Evolutionary conservation across 2,113 vertebrate species (phyloP).

Genomic region (Toxostoma redivivum): DNA sequence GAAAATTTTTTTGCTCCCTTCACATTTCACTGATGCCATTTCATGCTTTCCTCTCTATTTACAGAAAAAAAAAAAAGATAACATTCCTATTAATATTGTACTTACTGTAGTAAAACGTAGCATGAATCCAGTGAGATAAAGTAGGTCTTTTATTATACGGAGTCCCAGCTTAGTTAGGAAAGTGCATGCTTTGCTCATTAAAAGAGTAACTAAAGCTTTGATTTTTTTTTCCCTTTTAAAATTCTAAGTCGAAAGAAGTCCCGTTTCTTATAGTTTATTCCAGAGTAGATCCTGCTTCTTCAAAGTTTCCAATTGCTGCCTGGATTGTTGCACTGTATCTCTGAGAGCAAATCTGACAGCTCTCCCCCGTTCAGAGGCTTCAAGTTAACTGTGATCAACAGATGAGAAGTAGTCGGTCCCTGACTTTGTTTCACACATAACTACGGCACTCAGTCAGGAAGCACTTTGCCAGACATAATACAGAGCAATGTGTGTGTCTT

Average conservation of each 20-base stretch:
- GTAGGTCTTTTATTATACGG: neutral
- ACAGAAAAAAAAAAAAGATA: neutral
- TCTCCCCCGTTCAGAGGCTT: slow-evolving; percentile 47
- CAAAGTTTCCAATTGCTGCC: slow-evolving; percentile 27
- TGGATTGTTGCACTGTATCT: neutral
- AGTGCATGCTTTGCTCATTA: neutral
- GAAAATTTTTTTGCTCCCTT: neutral
- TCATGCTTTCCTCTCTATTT: slow-evolving; percentile 20
- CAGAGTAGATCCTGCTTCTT: neutral
- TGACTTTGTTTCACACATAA: slow-evolving; percentile 72
- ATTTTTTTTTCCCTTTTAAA: neutral
- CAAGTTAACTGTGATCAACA: slow-evolving; percentile 72
- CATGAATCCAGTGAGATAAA: slow-evolving; percentile 38
- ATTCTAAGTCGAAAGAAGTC: slow-evolving; percentile 5
- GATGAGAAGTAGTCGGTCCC: slow-evolving; percentile 70
- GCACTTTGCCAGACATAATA: slow-evolving; percentile 72
- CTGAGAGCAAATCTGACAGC: slow-evolving; percentile 53
- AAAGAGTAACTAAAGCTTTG: neutral
- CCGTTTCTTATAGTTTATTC: slow-evolving; percentile 32
- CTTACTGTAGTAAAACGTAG: slow-evolving; percentile 32
- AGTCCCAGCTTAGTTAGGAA: slow-evolving; percentile 1
- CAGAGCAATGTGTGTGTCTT: slow-evolving; percentile 44
- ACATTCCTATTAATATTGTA: slow-evolving; percentile 24
- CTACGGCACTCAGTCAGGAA: slow-evolving; percentile 55
- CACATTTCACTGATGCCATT: slow-evolving; percentile 24